phyloP scores from a whole-genome alignment of 2,888 invertebrate species.

The Clunio marinus region DNA sequence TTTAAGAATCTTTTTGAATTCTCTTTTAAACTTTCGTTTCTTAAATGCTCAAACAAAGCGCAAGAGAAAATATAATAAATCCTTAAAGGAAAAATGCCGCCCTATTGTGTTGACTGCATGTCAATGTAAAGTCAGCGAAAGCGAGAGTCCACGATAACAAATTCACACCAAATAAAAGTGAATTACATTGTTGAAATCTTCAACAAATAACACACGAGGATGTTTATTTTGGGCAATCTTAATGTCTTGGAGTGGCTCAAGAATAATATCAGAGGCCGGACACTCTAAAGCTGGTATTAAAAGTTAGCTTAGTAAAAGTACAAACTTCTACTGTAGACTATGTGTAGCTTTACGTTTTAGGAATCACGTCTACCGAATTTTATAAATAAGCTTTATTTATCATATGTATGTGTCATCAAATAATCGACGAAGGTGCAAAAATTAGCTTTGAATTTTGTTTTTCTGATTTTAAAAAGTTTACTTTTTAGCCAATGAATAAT shows the following conservation, averaged over 20 bases:
- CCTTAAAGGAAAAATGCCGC: constrained; percentile 29
- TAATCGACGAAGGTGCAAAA: no score
- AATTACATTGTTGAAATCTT: constrained; percentile 5
- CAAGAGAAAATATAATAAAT: constrained; percentile 27
- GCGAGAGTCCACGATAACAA: constrained; percentile 25
- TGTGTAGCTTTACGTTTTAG: no score
- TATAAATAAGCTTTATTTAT: no score
- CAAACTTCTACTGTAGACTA: no score
- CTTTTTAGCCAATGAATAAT: no score
- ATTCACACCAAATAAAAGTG: constrained; percentile 37
- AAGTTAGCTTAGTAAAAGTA: no score
- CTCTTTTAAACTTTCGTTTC: neutral
- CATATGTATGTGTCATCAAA: no score
- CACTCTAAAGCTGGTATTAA: neutral
- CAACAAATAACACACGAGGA: constrained; percentile 29
- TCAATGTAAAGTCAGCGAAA: constrained; percentile 10
- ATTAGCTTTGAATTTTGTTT: no score
- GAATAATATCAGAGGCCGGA: constrained; percentile 12
- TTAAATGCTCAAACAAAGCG: neutral
- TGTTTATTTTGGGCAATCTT: constrained; percentile 14
- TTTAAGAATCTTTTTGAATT: constrained; percentile 2
- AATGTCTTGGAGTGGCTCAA: neutral
- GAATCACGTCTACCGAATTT: no score
- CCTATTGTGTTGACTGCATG: neutral
- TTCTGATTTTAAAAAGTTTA: no score